A percentile compares a stretch with the other conserved stretches of the same genome.
Evolutionary conservation across 2,888 invertebrate genomes (phyloP).

Genomic region (Cataglyphis altisquamis): DNA sequence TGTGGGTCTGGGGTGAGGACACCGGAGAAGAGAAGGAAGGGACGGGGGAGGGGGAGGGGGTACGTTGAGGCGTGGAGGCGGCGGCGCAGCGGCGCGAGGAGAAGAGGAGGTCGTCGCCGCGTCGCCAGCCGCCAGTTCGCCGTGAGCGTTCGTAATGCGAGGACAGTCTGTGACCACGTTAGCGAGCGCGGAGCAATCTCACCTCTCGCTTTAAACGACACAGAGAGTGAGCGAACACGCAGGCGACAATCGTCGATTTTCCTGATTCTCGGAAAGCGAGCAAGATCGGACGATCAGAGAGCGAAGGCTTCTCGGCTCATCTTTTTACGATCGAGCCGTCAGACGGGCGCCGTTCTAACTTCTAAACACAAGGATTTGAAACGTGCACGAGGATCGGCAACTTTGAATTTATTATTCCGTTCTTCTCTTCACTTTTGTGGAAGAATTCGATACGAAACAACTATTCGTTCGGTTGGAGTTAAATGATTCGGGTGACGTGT

Average conservation of each 20-base stretch:
- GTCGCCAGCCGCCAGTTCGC: conserved; percentile 89
- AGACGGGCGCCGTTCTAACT: background rate
- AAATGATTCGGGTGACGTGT: background rate
- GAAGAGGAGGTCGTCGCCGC: conserved; percentile 85
- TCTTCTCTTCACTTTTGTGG: background rate
- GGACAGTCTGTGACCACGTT: conserved; percentile 88
- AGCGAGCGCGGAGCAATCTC: conserved; percentile 69
- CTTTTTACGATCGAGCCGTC: background rate
- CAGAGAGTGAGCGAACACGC: conserved; percentile 51
- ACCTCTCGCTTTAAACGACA: conserved; percentile 56
- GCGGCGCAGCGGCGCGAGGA: conserved; percentile 57
- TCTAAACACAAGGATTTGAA: conserved; percentile 61
- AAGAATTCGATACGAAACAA: background rate
- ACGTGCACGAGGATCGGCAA: conserved; percentile 59
- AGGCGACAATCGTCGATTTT: conserved; percentile 9
- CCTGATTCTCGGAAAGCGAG: background rate
- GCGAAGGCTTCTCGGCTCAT: background rate
- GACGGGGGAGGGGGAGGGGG: conserved; percentile 53
- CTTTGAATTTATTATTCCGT: conserved; percentile 29
- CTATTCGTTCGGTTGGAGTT: background rate
- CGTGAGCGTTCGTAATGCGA: conserved; percentile 93
- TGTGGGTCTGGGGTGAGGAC: conserved; percentile 80
- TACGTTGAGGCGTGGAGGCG: conserved; percentile 71
- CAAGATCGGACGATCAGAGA: background rate
- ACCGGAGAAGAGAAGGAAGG: conserved; percentile 59